phyloP scores from a whole-genome alignment of 2,888 invertebrate species.

The Syrista parreyssii region DNA sequence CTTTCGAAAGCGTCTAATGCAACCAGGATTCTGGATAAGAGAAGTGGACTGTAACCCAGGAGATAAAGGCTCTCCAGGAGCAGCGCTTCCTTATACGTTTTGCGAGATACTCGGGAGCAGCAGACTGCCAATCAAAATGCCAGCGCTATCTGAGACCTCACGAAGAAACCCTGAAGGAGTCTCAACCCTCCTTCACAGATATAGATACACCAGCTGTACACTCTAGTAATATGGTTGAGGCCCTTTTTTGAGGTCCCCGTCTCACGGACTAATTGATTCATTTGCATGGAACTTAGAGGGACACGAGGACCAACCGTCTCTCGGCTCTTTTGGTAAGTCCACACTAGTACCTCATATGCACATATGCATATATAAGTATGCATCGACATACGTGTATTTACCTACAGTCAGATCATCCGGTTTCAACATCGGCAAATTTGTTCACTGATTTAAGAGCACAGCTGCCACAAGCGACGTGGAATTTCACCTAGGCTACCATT shows the following conservation, averaged over 20 bases:
- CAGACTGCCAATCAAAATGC: conserved; percentile 53
- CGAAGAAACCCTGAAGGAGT: background rate
- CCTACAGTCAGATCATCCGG: background rate
- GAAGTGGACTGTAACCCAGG: background rate
- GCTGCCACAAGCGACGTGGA: background rate
- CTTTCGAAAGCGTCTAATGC: background rate
- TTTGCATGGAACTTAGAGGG: background rate
- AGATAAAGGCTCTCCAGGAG: conserved; percentile 27
- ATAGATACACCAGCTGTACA: background rate
- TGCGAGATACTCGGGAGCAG: conserved; percentile 4
- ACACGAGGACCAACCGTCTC: background rate
- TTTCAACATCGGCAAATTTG: background rate
- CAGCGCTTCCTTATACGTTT: background rate
- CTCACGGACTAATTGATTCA: background rate
- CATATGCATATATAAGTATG: background rate
- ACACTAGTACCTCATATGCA: background rate
- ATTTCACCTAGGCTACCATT: background rate
- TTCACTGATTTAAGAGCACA: background rate
- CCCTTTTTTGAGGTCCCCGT: background rate
- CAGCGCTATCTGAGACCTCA: conserved; percentile 46
- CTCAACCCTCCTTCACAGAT: background rate
- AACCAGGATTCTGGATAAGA: background rate
- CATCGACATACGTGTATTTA: background rate
- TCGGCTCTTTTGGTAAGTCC: background rate
- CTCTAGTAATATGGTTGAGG: background rate